A percentile compares a stretch with the other conserved stretches of the same genome.
Conservation (phyloP, 2,888 invertebrate genomes). For the Synanthedon tipuliformis region DNA sequence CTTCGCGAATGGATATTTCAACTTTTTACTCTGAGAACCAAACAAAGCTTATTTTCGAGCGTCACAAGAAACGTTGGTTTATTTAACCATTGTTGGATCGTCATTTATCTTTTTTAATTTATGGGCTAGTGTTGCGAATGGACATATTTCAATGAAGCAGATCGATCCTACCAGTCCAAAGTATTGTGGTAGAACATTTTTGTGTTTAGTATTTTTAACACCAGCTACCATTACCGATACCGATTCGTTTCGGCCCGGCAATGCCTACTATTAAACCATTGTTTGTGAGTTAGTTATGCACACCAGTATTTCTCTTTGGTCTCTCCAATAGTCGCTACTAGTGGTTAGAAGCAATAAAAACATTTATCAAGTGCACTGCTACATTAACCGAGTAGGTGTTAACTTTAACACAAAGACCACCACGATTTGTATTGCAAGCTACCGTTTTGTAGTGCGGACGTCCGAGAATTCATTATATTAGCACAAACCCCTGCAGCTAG, state of each 20-base stretch:
- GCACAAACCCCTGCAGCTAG: background rate
- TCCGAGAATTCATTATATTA: conserved; percentile 12
- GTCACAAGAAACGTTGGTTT: conserved; percentile 58
- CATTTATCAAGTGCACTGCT: conserved; percentile 36
- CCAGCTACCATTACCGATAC: conserved; percentile 25
- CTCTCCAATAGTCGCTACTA: conserved; percentile 35
- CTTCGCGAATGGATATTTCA: conserved; percentile 43
- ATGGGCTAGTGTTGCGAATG: conserved; percentile 58
- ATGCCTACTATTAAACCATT: conserved; percentile 38
- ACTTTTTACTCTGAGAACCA: conserved; percentile 46
- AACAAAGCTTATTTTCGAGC: conserved; percentile 57
- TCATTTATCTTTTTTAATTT: conserved; percentile 67
- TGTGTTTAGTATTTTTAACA: conserved; percentile 16
- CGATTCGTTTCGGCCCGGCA: conserved; percentile 46
- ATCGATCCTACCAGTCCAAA: conserved; percentile 5
- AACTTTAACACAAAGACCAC: conserved; percentile 49
- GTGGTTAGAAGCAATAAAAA: conserved; percentile 40
- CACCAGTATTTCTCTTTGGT: conserved; percentile 53
- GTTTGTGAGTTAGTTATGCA: conserved; percentile 49
- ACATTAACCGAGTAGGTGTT: conserved; percentile 35
- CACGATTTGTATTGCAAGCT: conserved; percentile 25
- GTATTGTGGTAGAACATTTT: conserved; percentile 1
- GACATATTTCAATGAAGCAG: conserved; percentile 48
- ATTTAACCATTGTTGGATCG: conserved; percentile 61
- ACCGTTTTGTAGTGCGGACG: conserved; percentile 35